phyloP scores from a whole-genome alignment of 2,113 vertebrate genomes.

The Limnothrissa miodon region DNA sequence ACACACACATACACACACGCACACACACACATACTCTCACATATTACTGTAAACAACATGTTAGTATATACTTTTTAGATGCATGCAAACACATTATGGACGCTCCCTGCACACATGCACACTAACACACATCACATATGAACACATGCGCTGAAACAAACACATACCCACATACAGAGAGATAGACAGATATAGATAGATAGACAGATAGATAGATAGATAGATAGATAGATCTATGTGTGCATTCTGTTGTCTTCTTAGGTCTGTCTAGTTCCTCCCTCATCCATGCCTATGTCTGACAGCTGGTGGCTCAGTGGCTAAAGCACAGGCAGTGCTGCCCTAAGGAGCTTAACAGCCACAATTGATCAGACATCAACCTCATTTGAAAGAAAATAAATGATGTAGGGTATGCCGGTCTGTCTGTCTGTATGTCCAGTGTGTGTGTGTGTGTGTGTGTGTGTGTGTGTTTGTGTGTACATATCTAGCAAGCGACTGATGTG shows the following conservation, averaged over 20 bases:
- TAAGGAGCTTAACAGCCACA: conserved; percentile 73
- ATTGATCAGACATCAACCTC: conserved; percentile 75
- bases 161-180: neutral
- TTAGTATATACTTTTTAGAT: neutral
- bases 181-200: too few species aligned
- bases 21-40: neutral
- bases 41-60: neutral
- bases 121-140: neutral
- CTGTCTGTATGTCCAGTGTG: neutral
- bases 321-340: conserved; percentile 56
- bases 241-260: too few species aligned
- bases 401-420: neutral
- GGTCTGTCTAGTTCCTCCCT: neutral
- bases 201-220: too few species aligned
- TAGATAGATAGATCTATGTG: too few species aligned
- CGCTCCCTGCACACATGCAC: neutral
- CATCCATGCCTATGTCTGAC: conserved; percentile 55
- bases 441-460: conserved; percentile 13
- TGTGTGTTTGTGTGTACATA: neutral
- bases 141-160: neutral
- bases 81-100: too few species aligned
- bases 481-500: neutral
- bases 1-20: neutral
- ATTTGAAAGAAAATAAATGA: conserved; percentile 62
- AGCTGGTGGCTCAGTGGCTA: conserved; percentile 65